These are phyloP conservation scores for Microctenopoma stevenorrisi DNA, from an alignment of 2,797 vertebrate species.

Conservation along the genomic window DNA sequence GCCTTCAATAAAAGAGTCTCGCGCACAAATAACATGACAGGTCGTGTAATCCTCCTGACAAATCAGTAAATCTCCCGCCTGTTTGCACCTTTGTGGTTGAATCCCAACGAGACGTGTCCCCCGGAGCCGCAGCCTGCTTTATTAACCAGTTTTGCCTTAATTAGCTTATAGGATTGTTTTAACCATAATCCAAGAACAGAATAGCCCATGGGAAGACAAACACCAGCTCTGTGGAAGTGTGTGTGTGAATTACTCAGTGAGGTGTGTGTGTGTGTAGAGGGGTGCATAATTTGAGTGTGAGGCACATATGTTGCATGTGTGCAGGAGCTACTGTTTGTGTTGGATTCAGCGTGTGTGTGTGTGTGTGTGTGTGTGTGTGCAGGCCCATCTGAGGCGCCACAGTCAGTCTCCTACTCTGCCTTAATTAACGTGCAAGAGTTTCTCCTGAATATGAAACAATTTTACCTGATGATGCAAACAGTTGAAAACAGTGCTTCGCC, in stretches of 20 bases:
- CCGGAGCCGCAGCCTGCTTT: conserved; percentile 58
- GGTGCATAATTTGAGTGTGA: conserved; percentile 42
- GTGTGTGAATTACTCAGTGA: conserved; percentile 31
- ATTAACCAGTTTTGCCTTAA: conserved; percentile 78
- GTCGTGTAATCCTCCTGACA: conserved; percentile 68
- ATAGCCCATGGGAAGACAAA: conserved; percentile 74
- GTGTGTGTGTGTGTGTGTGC: conserved; percentile 7
- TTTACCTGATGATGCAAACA: conserved; percentile 82
- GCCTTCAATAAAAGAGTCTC: conserved; percentile 40
- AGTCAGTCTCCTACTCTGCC: conserved; percentile 39
- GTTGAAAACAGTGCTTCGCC: conserved; percentile 69
- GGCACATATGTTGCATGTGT: conserved; percentile 8
- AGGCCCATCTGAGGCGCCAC: conserved; percentile 41
- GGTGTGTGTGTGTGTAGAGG: conserved; percentile 10
- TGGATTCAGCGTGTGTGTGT: conserved; percentile 19
- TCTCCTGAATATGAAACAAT: conserved; percentile 73
- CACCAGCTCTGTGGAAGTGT: conserved; percentile 47
- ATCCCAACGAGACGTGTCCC: conserved; percentile 63
- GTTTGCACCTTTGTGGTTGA: conserved; percentile 65
- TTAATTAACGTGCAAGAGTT: conserved; percentile 75
- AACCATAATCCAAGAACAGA: conserved; percentile 80
- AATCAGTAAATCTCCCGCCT: conserved; percentile 61
- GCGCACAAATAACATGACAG: conserved; percentile 56
- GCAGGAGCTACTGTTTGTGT: conserved; percentile 24
- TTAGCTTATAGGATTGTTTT: conserved; percentile 84